Evolutionary conservation across 2,113 vertebrate species (phyloP), one percentile per base, ranked within the genome.

Genomic region (Carettochelys insculpta): DNA sequence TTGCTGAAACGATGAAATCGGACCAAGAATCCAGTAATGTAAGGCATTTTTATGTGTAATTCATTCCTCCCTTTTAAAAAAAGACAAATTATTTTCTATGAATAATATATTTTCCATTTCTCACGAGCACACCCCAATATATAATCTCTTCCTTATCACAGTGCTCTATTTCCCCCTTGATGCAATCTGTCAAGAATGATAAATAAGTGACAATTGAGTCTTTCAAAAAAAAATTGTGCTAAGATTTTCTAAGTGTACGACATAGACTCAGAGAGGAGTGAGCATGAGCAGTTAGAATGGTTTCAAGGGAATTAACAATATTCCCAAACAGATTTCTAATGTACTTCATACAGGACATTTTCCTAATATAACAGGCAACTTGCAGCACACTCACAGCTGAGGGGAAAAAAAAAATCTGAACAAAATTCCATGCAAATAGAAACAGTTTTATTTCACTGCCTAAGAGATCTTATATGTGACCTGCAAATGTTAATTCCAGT

Each of bases 21-120:
- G 99, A 99, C 53, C 98, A 99, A 96, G 99, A 99, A 95, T 99
- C 99, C 22, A 99, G 98, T 93, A 98, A 99, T 2, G 99, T 99
- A 98, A 99, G 98, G 79, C 54, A 34, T 27, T 82, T 82, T 88
- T 81, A 80, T 75, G 65, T 61, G 50, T 94, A 77, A 94, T 81
- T 85, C 34, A 48, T 80, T 81, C 50, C 80, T 86, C 75, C 54
- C 83, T 92, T 93, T 92, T 68, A 71, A 77, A 92, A 22, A 47
- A 11, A 48, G 87, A 52, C 45, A 3, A 11, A 53, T 77, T 89
- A 3, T 13, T 65, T 53, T 73, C 73, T 92, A 27, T 68, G 48
- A 90, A 43, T 41, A 79, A 82, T 81, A 87, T 80, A 78, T 61
- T 45, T 65, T 17, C 53, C 27, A 27, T 1, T 1, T 47, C 48